These are phyloP conservation scores for Entelurus aequoreus DNA, from an alignment of 2,113 vertebrate species.

Conservation along the genomic window DNA sequence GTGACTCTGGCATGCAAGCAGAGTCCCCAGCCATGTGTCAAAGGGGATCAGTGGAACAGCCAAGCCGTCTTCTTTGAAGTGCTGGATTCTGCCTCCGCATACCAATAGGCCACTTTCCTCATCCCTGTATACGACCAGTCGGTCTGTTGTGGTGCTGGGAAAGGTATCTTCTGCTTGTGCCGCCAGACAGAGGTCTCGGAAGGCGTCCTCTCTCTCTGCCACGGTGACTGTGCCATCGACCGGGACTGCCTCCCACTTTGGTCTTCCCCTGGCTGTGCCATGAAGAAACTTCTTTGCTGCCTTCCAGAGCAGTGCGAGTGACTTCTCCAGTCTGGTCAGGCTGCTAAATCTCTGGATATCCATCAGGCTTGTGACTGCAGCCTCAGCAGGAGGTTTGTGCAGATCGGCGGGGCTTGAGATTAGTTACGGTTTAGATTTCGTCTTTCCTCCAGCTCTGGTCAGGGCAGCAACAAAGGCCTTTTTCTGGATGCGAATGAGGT, in stretches of 20 bases:
- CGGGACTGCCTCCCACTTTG: too few species aligned
- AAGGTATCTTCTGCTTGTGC: background rate
- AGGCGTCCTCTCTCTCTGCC: background rate
- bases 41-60: background rate
- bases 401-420: too few species aligned
- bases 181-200: background rate
- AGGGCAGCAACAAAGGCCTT: too few species aligned
- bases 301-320: too few species aligned
- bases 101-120: background rate
- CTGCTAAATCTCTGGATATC: background rate
- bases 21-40: background rate
- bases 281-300: too few species aligned
- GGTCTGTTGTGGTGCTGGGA: background rate
- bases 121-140: background rate
- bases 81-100: background rate
- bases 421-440: too few species aligned
- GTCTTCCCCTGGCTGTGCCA: too few species aligned
- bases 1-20: background rate
- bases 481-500: too few species aligned
- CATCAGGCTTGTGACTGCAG: background rate
- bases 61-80: background rate
- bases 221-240: background rate
- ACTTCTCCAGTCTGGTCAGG: too few species aligned
- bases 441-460: too few species aligned
- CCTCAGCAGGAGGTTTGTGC: too few species aligned